phyloP scores from a whole-genome alignment of 2,797 vertebrate species.

The Anguilla anguilla region DNA sequence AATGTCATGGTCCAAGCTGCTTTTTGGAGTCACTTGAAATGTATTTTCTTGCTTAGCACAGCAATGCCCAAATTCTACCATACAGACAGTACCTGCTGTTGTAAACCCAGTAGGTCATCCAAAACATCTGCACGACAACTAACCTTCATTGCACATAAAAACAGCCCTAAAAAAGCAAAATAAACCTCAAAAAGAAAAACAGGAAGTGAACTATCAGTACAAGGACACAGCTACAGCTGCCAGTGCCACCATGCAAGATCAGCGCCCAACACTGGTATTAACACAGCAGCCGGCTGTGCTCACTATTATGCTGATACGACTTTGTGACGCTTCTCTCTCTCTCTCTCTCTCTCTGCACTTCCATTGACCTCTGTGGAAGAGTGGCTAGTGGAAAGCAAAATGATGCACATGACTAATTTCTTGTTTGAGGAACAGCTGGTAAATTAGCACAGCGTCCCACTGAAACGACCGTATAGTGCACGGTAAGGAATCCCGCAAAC shows the following conservation, averaged over 20 bases:
- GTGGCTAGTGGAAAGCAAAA: neutral
- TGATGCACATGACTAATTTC: neutral
- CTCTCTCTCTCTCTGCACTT: neutral
- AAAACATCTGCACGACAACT: neutral
- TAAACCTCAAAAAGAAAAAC: neutral
- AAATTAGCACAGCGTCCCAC: neutral
- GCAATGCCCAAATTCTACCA: neutral
- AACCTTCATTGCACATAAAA: neutral
- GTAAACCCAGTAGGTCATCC: neutral
- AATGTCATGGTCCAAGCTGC: neutral
- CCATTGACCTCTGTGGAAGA: conserved; percentile 1
- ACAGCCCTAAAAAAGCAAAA: neutral
- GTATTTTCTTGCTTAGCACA: neutral
- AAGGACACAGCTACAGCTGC: neutral
- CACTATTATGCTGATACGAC: neutral
- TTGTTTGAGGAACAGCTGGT: conserved; percentile 10
- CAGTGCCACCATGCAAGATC: neutral
- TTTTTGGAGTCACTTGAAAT: neutral
- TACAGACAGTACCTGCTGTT: neutral
- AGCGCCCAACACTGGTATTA: neutral
- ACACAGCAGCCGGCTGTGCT: neutral
- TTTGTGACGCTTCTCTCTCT: neutral
- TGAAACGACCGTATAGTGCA: neutral
- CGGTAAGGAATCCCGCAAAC: neutral
- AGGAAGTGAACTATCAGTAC: neutral